phyloP scores from a whole-genome alignment of 2,888 invertebrate species.

The Coleophora flavipennella region DNA sequence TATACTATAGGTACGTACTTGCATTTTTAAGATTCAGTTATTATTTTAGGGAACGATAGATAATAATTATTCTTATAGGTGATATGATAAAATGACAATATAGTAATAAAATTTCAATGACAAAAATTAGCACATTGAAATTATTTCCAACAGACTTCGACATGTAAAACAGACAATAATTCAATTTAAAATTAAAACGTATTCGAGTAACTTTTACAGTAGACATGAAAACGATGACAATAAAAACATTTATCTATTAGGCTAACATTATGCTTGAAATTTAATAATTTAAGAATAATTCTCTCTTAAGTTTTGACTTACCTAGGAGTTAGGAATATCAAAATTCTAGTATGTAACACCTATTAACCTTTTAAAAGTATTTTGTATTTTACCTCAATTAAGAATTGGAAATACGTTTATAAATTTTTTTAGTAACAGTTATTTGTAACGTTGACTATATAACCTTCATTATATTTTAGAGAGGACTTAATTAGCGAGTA shows the following conservation, averaged over 20 bases:
- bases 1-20: constrained; percentile 3
- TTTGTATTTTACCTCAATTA: neutral
- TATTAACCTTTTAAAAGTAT: neutral
- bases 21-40: constrained; percentile 2
- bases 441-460: no score
- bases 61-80: no score
- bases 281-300: neutral
- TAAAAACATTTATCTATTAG: constrained; percentile 24
- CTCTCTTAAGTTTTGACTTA: neutral
- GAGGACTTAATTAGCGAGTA: constrained; percentile 25
- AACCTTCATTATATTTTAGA: constrained; percentile 16
- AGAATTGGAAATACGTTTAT: constrained; percentile 11
- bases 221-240: constrained; percentile 23
- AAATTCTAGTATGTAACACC: neutral
- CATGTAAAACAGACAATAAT: no score
- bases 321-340: no score
- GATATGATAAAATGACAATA: no score
- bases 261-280: constrained; percentile 7
- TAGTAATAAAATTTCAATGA: no score
- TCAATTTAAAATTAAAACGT: no score
- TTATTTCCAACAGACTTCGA: no score
- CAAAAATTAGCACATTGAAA: no score
- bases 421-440: no score
- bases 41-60: no score
- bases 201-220: no score